Conservation (phyloP, 2,113 vertebrate genomes). For the Ciconia boyciana region DNA sequence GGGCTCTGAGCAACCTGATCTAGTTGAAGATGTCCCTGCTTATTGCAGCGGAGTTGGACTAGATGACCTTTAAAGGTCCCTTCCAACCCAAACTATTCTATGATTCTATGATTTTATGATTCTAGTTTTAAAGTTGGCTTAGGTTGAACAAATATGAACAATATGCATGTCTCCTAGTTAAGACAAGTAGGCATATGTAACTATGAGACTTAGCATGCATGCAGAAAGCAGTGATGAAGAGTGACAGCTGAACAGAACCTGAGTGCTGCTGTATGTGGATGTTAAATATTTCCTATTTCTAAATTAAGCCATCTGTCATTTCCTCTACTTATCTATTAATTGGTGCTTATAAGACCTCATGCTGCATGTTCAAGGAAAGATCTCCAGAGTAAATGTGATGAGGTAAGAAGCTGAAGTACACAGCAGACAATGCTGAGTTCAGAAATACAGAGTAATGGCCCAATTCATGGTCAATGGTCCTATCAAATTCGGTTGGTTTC, state of each 20-base stretch:
- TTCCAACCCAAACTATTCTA: no score
- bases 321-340: not conserved
- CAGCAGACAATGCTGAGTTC: not conserved
- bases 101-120: no score
- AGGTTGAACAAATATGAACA: not conserved
- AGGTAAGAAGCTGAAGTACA: not conserved
- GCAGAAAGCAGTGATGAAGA: not conserved
- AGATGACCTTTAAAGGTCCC: no score
- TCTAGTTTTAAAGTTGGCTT: not conserved
- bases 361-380: not conserved
- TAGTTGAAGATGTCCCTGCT: no score
- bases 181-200: not conserved
- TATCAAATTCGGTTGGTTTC: not conserved
- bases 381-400: not conserved
- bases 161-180: not conserved
- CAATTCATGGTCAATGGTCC: not conserved
- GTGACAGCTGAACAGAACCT: not conserved
- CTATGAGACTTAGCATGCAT: not conserved
- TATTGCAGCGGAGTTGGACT: no score
- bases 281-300: conserved; percentile 3
- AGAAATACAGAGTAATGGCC: not conserved
- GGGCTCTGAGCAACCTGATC: no score
- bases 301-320: not conserved
- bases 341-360: not conserved
- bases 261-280: not conserved